Evolutionary conservation across 2,888 invertebrate species (phyloP).

Genomic region (Orthonevra nobilis): DNA sequence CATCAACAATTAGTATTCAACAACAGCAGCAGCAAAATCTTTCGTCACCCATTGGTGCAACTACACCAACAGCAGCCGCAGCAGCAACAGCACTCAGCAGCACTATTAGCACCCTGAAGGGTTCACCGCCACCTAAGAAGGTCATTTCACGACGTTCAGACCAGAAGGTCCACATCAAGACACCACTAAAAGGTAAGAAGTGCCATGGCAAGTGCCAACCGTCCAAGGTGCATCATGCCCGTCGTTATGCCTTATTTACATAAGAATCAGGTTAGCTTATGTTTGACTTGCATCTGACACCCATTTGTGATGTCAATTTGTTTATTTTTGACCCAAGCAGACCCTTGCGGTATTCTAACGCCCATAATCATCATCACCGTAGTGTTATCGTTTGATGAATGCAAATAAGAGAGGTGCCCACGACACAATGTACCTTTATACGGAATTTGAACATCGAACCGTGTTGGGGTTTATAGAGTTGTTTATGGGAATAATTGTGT

Average conservation of each 20-base stretch:
- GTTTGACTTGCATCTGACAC: constrained; percentile 60
- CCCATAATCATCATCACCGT: constrained; percentile 51
- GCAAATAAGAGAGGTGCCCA: constrained; percentile 65
- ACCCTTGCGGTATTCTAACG: constrained; percentile 59
- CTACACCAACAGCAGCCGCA: constrained; percentile 63
- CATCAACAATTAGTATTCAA: constrained; percentile 48
- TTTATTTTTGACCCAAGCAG: constrained; percentile 33
- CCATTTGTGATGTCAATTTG: constrained; percentile 62
- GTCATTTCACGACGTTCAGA: constrained; percentile 69
- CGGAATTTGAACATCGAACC: constrained; percentile 33
- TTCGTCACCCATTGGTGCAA: constrained; percentile 57
- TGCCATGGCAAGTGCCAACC: too few relatives aligned
- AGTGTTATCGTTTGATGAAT: constrained; percentile 59
- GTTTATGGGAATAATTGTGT: constrained; percentile 61
- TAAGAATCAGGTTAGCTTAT: constrained; percentile 54
- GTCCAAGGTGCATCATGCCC: not conserved
- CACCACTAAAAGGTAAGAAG: constrained; percentile 73
- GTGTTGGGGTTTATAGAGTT: constrained; percentile 43
- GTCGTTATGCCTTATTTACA: constrained; percentile 24
- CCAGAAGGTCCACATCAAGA: constrained; percentile 70
- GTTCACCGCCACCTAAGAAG: constrained; percentile 74
- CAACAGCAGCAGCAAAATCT: constrained; percentile 60
- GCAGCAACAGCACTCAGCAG: constrained; percentile 68
- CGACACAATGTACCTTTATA: constrained; percentile 38
- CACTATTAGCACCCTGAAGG: constrained; percentile 72